Conservation (phyloP, 1,140 invertebrate species). For the Drosophila watanabei region DNA sequence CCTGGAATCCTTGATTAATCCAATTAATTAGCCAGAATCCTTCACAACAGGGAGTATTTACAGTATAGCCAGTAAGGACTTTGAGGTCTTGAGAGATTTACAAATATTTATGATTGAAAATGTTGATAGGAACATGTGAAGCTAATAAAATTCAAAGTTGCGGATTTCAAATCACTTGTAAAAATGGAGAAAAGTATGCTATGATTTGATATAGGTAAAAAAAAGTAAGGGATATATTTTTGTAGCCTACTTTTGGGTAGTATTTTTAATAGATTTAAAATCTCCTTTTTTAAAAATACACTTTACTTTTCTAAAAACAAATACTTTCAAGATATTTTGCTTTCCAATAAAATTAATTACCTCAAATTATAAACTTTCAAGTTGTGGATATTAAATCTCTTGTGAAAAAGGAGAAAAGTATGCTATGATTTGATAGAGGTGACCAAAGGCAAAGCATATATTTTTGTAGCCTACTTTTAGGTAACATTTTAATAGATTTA, state of each 20-base stretch:
- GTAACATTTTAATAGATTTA: neutral
- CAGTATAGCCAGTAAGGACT: neutral
- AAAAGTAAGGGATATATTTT: neutral
- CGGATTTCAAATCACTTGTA: neutral
- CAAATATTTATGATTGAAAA: slow-evolving; percentile 15
- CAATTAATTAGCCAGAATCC: slow-evolving; percentile 10
- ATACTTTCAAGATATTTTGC: no score
- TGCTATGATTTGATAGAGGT: neutral
- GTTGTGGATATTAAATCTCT: neutral
- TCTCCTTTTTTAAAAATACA: neutral
- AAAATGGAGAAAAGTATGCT: neutral
- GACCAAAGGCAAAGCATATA: neutral
- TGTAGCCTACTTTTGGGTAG: neutral
- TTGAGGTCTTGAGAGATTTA: slow-evolving; percentile 2
- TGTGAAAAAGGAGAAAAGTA: neutral
- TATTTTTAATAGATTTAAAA: neutral
- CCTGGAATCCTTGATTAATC: slow-evolving; percentile 9
- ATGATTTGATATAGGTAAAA: neutral
- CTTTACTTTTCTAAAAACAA: no score
- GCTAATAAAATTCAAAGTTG: neutral
- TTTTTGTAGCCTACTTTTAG: neutral
- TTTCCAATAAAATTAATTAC: no score
- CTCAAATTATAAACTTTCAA: no score
- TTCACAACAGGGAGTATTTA: neutral
- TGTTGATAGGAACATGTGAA: neutral